phyloP scores from a whole-genome alignment of 2,113 vertebrate genomes.

The Aleadryas rufinucha region DNA sequence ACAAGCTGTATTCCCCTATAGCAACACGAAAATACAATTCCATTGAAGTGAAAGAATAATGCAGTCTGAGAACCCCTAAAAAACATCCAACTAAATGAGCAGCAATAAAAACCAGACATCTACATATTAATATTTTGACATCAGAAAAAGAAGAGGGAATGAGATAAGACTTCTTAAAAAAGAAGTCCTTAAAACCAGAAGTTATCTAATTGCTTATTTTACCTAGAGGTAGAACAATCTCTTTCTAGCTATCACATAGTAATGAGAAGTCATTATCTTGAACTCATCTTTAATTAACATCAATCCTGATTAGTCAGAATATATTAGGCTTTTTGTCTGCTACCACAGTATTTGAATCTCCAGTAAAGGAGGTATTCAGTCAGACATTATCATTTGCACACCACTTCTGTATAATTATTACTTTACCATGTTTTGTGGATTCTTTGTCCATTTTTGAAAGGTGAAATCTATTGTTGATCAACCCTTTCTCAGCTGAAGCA shows the following conservation, averaged over 20 bases:
- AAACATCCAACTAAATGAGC: background rate
- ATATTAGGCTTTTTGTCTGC: conserved; percentile 76
- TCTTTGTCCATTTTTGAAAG: conserved; percentile 17
- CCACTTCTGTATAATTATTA: conserved; percentile 55
- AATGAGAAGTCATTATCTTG: conserved; percentile 81
- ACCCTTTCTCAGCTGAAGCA: background rate
- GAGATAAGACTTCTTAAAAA: conserved; percentile 58
- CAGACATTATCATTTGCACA: conserved; percentile 62
- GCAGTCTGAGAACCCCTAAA: background rate
- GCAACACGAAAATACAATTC: background rate
- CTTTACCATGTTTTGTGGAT: conserved; percentile 39
- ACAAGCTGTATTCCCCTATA: background rate
- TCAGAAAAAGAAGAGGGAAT: conserved; percentile 44
- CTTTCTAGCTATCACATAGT: conserved; percentile 73
- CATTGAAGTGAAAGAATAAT: background rate
- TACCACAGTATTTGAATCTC: conserved; percentile 62
- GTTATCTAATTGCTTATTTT: conserved; percentile 76
- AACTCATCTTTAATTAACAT: conserved; percentile 80
- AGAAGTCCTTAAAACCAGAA: conserved; percentile 60
- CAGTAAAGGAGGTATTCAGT: conserved; percentile 64
- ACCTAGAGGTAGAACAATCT: conserved; percentile 76
- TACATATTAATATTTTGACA: conserved; percentile 57
- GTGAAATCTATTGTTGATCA: conserved; percentile 27
- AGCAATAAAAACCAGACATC: conserved; percentile 28
- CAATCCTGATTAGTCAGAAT: conserved; percentile 80